Conservation (phyloP, 2,113 vertebrate species). For the Amphiprion ocellaris region DNA sequence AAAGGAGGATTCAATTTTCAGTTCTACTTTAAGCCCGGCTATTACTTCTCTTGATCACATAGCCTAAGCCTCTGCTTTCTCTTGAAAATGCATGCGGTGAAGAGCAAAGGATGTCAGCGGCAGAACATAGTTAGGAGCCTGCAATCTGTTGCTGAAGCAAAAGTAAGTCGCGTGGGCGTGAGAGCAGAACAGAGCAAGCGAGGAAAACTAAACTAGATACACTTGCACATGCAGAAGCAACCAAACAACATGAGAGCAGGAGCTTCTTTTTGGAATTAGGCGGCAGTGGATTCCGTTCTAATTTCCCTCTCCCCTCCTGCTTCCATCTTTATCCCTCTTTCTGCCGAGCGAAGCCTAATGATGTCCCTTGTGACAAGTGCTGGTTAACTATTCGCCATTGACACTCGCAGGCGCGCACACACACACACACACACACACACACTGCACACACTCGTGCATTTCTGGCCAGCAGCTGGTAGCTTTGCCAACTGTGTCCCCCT, state of each 20-base stretch:
- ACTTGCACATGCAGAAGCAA: slow-evolving; percentile 22
- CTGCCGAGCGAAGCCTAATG: slow-evolving; percentile 78
- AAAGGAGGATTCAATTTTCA: background rate
- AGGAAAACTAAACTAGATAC: slow-evolving; percentile 27
- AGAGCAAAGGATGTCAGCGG: slow-evolving; percentile 10
- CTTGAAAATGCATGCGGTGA: background rate
- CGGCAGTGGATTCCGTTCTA: slow-evolving; percentile 58
- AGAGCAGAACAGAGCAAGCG: slow-evolving; percentile 48
- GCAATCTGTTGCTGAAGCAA: slow-evolving; percentile 62
- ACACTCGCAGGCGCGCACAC: slow-evolving; percentile 20
- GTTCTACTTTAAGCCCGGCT: background rate
- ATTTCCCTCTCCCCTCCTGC: slow-evolving; percentile 56
- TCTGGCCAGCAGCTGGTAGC: slow-evolving; percentile 77
- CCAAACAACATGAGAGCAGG: slow-evolving; percentile 17
- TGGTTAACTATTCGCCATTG: slow-evolving; percentile 70
- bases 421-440: slow-evolving; percentile 41
- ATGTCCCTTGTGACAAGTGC: slow-evolving; percentile 82
- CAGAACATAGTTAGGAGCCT: slow-evolving; percentile 36
- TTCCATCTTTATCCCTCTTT: slow-evolving; percentile 63
- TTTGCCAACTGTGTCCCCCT: slow-evolving; percentile 76
- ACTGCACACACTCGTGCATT: slow-evolving; percentile 17
- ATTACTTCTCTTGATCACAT: slow-evolving; percentile 13
- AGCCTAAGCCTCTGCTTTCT: background rate
- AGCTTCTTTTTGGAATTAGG: slow-evolving; percentile 56
- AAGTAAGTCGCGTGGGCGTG: slow-evolving; percentile 36